These are phyloP conservation scores for Etheostoma cragini DNA, from an alignment of 2,113 vertebrate genomes.

Conservation along the genomic window DNA sequence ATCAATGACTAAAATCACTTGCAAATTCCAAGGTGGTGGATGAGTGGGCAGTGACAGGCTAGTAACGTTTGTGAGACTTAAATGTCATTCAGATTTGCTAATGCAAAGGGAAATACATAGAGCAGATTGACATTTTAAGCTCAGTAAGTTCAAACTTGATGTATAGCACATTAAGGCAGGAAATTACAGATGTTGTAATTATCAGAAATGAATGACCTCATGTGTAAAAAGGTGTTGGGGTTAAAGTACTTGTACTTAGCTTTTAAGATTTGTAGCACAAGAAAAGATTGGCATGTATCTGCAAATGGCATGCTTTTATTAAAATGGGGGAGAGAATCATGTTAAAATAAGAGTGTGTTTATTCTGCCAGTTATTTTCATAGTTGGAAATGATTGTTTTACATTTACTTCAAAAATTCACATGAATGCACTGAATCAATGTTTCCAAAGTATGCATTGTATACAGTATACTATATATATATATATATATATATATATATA, in stretches of 20 bases:
- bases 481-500: no score
- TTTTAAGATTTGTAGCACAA: conserved; percentile 65
- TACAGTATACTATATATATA: no score
- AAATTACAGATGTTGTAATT: conserved; percentile 83
- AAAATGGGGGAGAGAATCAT: conserved; percentile 67
- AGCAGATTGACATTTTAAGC: conserved; percentile 78
- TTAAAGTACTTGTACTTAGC: conserved; percentile 75
- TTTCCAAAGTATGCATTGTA: no score
- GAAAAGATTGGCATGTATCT: conserved; percentile 64
- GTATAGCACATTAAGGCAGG: conserved; percentile 82
- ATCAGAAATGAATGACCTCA: conserved; percentile 73
- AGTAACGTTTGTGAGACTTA: conserved; percentile 80
- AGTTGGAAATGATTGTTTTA: conserved; percentile 51
- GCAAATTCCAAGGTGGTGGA: conserved; percentile 73
- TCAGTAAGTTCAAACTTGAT: conserved; percentile 84
- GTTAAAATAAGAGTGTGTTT: conserved; percentile 51
- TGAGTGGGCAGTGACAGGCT: conserved; percentile 82
- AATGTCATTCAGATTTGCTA: conserved; percentile 86
- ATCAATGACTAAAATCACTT: conserved; percentile 83
- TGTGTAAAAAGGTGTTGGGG: conserved; percentile 61
- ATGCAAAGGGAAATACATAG: conserved; percentile 83
- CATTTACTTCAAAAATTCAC: conserved; percentile 39
- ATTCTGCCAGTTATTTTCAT: conserved; percentile 49
- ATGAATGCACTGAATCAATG: conserved; percentile 25
- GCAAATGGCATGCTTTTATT: conserved; percentile 77